Evolutionary conservation across 1,140 invertebrate genomes (phyloP).

Genomic region (Rhyzopertha dominica): DNA sequence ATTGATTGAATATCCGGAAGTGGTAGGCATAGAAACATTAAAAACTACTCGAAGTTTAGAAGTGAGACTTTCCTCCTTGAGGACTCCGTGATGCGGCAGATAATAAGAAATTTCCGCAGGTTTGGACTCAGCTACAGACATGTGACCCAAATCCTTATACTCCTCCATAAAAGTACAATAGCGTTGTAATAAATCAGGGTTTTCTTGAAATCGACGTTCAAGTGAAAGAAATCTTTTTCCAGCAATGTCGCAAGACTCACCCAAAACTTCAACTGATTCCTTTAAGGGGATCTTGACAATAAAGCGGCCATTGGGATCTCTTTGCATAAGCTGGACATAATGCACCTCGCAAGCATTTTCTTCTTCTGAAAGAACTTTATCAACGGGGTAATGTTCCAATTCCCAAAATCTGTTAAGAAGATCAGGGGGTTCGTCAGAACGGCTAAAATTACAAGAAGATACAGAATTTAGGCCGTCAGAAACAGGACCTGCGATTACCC

Average conservation of each 20-base stretch:
- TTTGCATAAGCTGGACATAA: too few species aligned
- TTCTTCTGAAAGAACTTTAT: too few species aligned
- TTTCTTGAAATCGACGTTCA: slow-evolving; percentile 17
- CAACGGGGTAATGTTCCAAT: too few species aligned
- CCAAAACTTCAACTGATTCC: neutral
- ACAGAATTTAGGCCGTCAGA: too few species aligned
- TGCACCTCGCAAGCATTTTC: too few species aligned
- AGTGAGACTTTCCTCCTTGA: slow-evolving; percentile 32
- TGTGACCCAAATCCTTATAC: slow-evolving; percentile 28
- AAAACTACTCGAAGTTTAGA: slow-evolving; percentile 40
- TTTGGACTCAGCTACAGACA: slow-evolving; percentile 9
- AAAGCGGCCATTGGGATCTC: slow-evolving; percentile 1
- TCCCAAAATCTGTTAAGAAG: too few species aligned
- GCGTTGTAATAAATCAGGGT: slow-evolving; percentile 13
- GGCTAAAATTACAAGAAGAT: too few species aligned
- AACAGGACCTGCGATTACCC: too few species aligned
- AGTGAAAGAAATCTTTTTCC: slow-evolving; percentile 21
- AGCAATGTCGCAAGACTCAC: slow-evolving; percentile 10
- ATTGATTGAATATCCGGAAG: slow-evolving; percentile 27
- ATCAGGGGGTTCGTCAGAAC: too few species aligned
- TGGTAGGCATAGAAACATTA: slow-evolving; percentile 34
- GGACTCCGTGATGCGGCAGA: slow-evolving; percentile 45
- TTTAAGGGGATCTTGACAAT: slow-evolving; percentile 12
- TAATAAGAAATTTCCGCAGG: slow-evolving; percentile 28
- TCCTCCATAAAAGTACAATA: slow-evolving; percentile 23